These are phyloP conservation scores for Drosophila tropicalis DNA, from an alignment of 1,140 invertebrate species.

Conservation along the genomic window DNA sequence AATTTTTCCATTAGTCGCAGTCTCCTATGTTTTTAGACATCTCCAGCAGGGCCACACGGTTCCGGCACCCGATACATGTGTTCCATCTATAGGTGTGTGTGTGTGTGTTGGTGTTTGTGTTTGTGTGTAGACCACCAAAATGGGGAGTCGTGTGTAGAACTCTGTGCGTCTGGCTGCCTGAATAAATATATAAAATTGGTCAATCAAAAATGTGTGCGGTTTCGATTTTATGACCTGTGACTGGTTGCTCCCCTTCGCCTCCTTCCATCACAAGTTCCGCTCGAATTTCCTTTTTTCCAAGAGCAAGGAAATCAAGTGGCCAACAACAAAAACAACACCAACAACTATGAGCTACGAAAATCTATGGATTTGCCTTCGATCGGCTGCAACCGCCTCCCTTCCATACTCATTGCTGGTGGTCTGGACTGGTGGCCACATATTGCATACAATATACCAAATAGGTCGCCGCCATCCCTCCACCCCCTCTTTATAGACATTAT, in stretches of 20 bases:
- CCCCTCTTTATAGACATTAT: constrained; percentile 31
- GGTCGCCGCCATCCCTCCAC: constrained; percentile 10
- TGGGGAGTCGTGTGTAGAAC: constrained; percentile 27
- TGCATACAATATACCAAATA: constrained; percentile 26
- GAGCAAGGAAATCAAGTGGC: constrained; percentile 5
- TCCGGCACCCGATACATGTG: constrained; percentile 23
- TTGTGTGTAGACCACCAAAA: constrained; percentile 64
- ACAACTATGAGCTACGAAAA: no score
- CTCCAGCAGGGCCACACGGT: not conserved
- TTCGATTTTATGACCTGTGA: constrained; percentile 60
- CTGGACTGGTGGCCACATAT: constrained; percentile 26
- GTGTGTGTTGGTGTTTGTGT: constrained; percentile 35
- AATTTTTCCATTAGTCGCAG: constrained; percentile 80
- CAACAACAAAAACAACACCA: not conserved
- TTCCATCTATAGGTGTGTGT: constrained; percentile 16
- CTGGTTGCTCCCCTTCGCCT: not conserved
- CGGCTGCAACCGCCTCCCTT: not conserved
- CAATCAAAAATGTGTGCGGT: constrained; percentile 65
- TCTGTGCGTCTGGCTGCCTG: constrained; percentile 36
- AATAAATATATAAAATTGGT: constrained; percentile 67
- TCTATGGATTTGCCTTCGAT: not conserved
- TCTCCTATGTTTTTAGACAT: constrained; percentile 63
- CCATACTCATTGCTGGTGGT: constrained; percentile 40
- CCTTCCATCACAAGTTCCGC: not conserved
- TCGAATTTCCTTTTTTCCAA: not conserved